These are phyloP conservation scores for Saiga tatarica DNA, from an alignment of 2,113 vertebrate species.

Conservation along the genomic window DNA sequence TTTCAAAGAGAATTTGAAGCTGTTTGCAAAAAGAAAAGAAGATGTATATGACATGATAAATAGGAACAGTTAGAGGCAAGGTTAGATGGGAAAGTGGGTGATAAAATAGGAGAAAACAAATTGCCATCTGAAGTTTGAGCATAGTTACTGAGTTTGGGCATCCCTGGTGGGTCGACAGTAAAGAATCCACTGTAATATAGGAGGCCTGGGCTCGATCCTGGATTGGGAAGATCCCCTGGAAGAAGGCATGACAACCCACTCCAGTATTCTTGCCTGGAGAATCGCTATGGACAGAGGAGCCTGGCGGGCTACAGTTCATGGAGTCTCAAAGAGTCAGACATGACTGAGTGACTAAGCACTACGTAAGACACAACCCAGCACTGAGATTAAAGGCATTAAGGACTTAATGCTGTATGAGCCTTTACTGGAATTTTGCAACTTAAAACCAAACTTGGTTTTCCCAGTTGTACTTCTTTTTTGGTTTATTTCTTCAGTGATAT, in stretches of 20 bases:
- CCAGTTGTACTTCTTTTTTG: conserved; percentile 16
- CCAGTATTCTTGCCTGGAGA: neutral
- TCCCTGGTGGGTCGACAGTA: neutral
- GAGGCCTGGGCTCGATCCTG: neutral
- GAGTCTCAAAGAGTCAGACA: neutral
- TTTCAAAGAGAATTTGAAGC: conserved; percentile 27
- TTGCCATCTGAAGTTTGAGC: neutral
- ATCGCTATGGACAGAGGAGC: neutral
- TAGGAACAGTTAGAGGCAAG: neutral
- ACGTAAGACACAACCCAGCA: neutral
- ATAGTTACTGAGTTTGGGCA: neutral
- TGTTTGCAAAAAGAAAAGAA: conserved; percentile 34
- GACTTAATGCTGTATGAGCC: neutral
- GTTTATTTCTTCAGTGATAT: neutral
- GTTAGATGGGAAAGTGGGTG: neutral
- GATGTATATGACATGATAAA: conserved; percentile 4
- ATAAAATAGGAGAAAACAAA: neutral
- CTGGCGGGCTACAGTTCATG: neutral
- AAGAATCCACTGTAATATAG: neutral
- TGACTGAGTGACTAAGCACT: neutral
- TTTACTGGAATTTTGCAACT: conserved; percentile 11
- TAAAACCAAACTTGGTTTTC: neutral
- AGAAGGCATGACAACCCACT: neutral
- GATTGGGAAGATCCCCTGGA: neutral
- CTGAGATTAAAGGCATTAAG: neutral